Evolutionary conservation across 2,797 vertebrate genomes (phyloP), one percentile per base, ranked within the genome.

Genomic region (Lates japonicus): DNA sequence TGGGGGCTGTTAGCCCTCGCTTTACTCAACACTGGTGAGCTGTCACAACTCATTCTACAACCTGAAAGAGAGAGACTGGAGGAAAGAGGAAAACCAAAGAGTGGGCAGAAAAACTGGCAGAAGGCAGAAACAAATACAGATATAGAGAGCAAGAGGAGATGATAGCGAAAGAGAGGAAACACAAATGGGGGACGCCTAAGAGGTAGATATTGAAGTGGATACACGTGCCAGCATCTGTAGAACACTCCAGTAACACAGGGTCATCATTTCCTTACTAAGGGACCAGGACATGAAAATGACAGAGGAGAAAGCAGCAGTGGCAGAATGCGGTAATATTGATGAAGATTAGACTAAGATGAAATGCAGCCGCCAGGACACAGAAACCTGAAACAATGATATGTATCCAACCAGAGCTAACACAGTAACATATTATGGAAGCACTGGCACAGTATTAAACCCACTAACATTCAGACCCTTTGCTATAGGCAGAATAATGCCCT

Each of bases 41-140:
- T 83, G 83, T 92, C 92, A 92, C 82, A 82, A 92, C 87, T 88
- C 87, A 82, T 89, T 68, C 71, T 74, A 67, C 66, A 79, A 70
- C 7, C 63, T 64, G 44, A 60, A 51, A 81, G 59, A 65, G 59
- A 54, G 25, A 67, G 25, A 82, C 35, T 46, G 33, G 10, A 69
- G 48, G 44, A 86, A 35, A 76, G 48, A 66, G 52, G n/a, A 39
- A 78, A 84, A 64, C 52, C 29, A 49, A 33, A 81, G 69, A 3
- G 25, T 76, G 65, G 25, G 19, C 41, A 61, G n/a, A n/a, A n/a
- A n/a, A n/a, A n/a, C n/a, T n/a, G n/a, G n/a, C n/a, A n/a, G n/a
- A 73, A 42, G 61, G 66, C 35, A 84, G 70, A 78, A 44, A 79
- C 16, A 72, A 73, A 78, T 62, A 73, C n/a, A 74, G 57, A 69